Evolutionary conservation across 1,140 invertebrate genomes (phyloP).

Genomic region (Aphis craccivora): DNA sequence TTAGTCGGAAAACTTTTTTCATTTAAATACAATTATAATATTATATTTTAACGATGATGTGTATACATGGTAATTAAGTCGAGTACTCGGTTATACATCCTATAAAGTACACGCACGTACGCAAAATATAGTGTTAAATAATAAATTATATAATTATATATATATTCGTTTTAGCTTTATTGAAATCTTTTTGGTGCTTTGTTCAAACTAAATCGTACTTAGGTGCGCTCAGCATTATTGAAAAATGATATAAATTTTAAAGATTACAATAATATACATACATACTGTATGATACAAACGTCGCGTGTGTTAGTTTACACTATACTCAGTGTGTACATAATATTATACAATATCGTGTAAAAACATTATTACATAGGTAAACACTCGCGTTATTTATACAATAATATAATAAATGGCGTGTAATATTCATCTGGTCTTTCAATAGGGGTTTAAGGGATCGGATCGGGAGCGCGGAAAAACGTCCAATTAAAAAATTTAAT

Average conservation of each 20-base stretch:
- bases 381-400: neutral
- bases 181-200: neutral
- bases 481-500: constrained; percentile 48
- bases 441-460: neutral
- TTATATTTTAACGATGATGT: neutral
- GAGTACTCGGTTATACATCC: neutral
- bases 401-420: neutral
- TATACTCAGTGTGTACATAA: too few relatives aligned
- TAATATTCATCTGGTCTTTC: neutral
- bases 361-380: neutral
- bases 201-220: neutral
- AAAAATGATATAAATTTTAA: neutral
- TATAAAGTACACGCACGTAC: neutral
- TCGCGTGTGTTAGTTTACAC: too few relatives aligned
- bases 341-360: too few relatives aligned
- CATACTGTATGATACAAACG: too few relatives aligned
- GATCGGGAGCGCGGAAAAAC: neutral
- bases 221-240: neutral
- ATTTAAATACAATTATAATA: neutral
- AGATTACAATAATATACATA: neutral
- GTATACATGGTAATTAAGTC: neutral
- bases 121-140: neutral
- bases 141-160: neutral
- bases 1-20: neutral
- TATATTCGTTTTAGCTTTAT: neutral